A percentile compares a stretch with the other conserved stretches of the same genome.
These are phyloP conservation scores for Eilema sororculum DNA, from an alignment of 2,888 invertebrate genomes.

Conservation along the genomic window DNA sequence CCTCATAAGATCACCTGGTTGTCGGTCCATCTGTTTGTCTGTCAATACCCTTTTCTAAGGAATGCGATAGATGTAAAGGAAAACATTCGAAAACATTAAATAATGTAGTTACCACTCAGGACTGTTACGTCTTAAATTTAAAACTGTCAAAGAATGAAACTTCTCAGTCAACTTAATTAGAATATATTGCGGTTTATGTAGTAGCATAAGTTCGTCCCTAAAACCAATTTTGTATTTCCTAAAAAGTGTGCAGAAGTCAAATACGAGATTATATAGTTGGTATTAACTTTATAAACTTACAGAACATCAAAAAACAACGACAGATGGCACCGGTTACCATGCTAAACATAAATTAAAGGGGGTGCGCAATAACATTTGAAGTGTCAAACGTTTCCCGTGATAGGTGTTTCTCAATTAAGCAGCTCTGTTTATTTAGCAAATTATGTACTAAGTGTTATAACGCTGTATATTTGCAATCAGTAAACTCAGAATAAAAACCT, in stretches of 20 bases:
- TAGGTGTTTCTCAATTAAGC: constrained; percentile 30
- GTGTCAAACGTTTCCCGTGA: constrained; percentile 27
- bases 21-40: too few species aligned
- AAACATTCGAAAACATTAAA: too few species aligned
- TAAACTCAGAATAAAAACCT: constrained; percentile 14
- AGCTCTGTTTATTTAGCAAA: constrained; percentile 27
- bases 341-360: constrained; percentile 31
- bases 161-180: too few species aligned
- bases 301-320: constrained; percentile 18
- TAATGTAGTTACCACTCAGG: too few species aligned
- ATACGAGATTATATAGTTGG: neutral
- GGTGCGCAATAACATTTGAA: constrained; percentile 39
- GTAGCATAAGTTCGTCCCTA: too few species aligned
- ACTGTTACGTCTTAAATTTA: too few species aligned
- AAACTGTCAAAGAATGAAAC: too few species aligned
- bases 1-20: too few species aligned
- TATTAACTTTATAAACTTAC: neutral
- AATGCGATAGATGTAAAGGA: too few species aligned
- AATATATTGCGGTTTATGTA: too few species aligned
- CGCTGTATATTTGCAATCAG: constrained; percentile 6
- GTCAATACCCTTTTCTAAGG: too few species aligned
- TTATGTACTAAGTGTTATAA: neutral
- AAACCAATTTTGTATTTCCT: too few species aligned
- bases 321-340: constrained; percentile 28
- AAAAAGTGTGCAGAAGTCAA: neutral